phyloP scores from a whole-genome alignment of 2,113 vertebrate genomes.

The Brienomyrus longianalis region DNA sequence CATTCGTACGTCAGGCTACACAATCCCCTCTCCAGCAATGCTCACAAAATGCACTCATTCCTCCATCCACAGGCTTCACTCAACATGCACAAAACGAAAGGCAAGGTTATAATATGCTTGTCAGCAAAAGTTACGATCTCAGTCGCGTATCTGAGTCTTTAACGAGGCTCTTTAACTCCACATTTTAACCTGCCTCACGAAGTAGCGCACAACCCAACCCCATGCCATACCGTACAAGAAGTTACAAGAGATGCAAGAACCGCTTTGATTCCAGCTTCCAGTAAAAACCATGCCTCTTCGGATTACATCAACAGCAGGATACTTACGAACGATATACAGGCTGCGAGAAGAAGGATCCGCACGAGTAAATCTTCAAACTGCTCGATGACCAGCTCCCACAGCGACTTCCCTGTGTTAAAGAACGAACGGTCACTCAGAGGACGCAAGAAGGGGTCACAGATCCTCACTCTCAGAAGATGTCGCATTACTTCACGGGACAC shows the following conservation, averaged over 20 bases:
- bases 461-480: background rate
- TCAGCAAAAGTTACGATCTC: background rate
- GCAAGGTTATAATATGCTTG: background rate
- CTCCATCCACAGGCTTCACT: background rate
- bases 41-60: background rate
- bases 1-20: background rate
- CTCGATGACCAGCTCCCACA: slow-evolving; percentile 91
- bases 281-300: background rate
- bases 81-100: background rate
- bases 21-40: background rate
- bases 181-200: background rate
- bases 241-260: background rate
- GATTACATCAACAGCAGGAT: slow-evolving; percentile 28
- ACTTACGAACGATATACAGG: slow-evolving; percentile 99
- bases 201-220: background rate
- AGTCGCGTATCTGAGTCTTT: background rate
- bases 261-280: background rate
- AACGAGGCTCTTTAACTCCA: background rate
- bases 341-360: slow-evolving; percentile 93
- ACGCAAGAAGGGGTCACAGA: background rate
- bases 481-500: background rate
- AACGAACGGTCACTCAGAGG: background rate
- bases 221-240: background rate
- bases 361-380: slow-evolving; percentile 98
- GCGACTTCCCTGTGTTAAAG: slow-evolving; percentile 79